Evolutionary conservation across 2,113 vertebrate species (phyloP).

Genomic region (Cariama cristata): DNA sequence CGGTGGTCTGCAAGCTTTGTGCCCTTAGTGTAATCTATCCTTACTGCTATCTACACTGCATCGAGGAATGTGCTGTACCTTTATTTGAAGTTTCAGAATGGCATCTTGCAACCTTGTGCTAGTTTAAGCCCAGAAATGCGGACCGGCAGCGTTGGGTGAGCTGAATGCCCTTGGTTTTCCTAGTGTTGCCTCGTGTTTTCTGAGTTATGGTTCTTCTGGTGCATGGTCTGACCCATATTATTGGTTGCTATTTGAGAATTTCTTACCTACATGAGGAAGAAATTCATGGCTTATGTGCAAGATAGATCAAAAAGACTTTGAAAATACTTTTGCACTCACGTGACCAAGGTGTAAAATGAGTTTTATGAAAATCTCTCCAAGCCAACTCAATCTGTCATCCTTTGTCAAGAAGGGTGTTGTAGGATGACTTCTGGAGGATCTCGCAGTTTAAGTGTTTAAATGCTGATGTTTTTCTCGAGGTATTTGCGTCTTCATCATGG

Average conservation of each 20-base stretch:
- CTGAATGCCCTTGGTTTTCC: background rate
- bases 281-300: background rate
- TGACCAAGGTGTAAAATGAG: background rate
- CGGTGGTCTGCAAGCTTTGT: background rate
- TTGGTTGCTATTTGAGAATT: background rate
- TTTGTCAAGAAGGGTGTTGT: background rate
- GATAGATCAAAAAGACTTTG: background rate
- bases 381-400: background rate
- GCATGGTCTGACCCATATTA: background rate
- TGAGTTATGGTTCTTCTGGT: background rate
- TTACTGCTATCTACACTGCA: too few species aligned
- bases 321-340: background rate
- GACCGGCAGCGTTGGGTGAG: fast-evolving
- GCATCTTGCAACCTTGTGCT: background rate
- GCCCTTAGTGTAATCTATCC: background rate
- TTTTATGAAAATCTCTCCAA: background rate
- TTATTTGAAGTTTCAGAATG: background rate
- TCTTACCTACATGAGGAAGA: background rate
- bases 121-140: background rate
- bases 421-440: background rate
- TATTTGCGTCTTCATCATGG: background rate
- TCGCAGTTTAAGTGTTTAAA: background rate
- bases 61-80: background rate
- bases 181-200: background rate
- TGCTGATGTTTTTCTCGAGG: background rate